Evolutionary conservation across 2,888 invertebrate genomes (phyloP), one percentile per base, ranked within the genome.

Genomic region (Drosophila borealis): DNA sequence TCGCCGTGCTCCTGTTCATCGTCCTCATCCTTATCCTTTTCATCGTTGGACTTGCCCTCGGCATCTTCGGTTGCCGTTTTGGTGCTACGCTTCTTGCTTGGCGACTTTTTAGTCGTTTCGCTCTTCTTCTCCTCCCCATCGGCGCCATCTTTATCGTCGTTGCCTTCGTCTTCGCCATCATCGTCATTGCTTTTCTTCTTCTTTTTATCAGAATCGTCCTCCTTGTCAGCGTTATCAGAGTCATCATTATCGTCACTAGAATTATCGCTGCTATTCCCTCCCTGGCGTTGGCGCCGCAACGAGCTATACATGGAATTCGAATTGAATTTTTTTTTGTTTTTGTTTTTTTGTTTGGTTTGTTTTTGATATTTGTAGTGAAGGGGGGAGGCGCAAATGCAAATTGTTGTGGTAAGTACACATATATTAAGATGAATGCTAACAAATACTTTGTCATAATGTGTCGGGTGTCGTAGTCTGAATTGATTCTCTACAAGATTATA

Each of bases 281-380:
- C 89, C 80, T 90, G 85, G 78, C 91, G 91, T 78, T 90, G 91
- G 67, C 91, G 92, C 57, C 92, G 91, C 84, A 92, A 91, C 74
- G 92, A 91, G 91, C 92, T 92, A 82, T 64, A 81, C 70, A 67
- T 71, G 76, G 70, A 77, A 80, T 85, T 82, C 74, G 80, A 77
- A 81, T 80, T 77, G 71, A 87, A 72, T 77, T 67, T 74, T 67
- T 67, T 25, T 77, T 55, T 55, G 33, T 49, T 50, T 60, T 57
- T 69, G 50, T 64, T 62, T 14, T 45, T 39, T 54, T 56, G 25
- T n/a, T 62, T 74, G 11, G 0, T 68, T 73, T 36, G 21, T 14
- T 64, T 70, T 44, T 71, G 51, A 61, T 29, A 29, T 53, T 64
- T 70, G 55, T 74, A 51, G 57, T 68, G 44, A 59, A 60, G 74